Evolutionary conservation across 2,888 invertebrate species (phyloP).

Genomic region (Tanypteryx hageni): DNA sequence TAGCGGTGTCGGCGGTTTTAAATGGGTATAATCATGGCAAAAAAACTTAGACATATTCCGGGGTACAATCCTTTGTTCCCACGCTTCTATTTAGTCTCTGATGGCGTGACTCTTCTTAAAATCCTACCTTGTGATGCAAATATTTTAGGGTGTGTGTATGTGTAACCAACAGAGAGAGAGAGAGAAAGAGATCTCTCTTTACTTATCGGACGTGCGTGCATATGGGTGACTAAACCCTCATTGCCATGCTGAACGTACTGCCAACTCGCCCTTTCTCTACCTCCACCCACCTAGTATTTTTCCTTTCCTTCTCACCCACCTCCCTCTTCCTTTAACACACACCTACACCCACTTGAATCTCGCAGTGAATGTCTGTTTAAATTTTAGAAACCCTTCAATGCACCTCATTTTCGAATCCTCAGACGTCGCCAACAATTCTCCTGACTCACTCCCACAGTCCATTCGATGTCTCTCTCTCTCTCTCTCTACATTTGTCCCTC

Average conservation of each 20-base stretch:
- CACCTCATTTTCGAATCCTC: constrained; percentile 59
- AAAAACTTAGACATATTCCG: too few relatives aligned
- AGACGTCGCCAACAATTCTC: constrained; percentile 7
- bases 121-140: neutral
- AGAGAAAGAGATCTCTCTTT: neutral
- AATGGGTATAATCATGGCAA: too few relatives aligned
- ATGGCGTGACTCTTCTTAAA: too few relatives aligned
- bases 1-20: too few relatives aligned
- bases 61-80: too few relatives aligned
- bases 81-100: too few relatives aligned
- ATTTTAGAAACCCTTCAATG: constrained; percentile 39
- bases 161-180: neutral
- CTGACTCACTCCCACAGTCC: constrained; percentile 15
- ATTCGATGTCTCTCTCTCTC: neutral
- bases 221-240: neutral
- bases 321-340: neutral
- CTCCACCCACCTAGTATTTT: neutral
- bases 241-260: neutral
- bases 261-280: neutral
- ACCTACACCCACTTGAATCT: neutral
- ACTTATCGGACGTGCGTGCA: neutral
- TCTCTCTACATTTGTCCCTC: neutral
- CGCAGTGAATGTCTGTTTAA: constrained; percentile 3
- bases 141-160: neutral
- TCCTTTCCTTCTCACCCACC: constrained; percentile 11